Conservation (phyloP, 1,140 invertebrate genomes). For the Myzus persicae region DNA sequence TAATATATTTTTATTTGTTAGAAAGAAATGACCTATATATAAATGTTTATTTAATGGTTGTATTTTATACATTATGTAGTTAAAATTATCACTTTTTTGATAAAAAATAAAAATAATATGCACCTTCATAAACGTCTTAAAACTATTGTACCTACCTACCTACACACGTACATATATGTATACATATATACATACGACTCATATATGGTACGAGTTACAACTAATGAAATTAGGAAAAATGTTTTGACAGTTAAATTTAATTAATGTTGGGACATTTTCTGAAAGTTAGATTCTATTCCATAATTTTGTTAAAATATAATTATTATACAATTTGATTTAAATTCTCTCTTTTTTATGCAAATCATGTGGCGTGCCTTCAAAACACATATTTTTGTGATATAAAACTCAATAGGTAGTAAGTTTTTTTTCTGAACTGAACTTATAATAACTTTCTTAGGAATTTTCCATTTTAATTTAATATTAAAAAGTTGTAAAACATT, state of each 20-base stretch:
- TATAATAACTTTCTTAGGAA: not conserved
- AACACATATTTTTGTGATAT: not conserved
- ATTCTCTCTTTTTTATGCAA: not conserved
- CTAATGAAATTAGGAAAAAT: not conserved
- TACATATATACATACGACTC: too few species aligned
- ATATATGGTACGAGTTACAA: not conserved
- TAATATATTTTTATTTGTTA: not conserved
- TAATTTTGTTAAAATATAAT: not conserved
- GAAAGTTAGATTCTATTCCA: not conserved
- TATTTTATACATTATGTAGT: not conserved
- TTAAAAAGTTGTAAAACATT: not conserved
- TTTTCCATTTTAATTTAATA: not conserved
- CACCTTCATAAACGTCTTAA: not conserved
- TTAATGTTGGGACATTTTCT: not conserved
- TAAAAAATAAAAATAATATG: not conserved
- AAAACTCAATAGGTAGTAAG: not conserved
- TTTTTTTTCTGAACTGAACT: not conserved
- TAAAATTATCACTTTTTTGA: not conserved
- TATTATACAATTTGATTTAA: not conserved
- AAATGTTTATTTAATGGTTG: not conserved
- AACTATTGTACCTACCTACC: not conserved
- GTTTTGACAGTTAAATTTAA: not conserved
- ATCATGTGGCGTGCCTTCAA: not conserved
- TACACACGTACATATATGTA: too few species aligned
- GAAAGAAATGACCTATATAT: not conserved